Percentiles rank a stretch among this genome's conserved stretches.
phyloP scores from a whole-genome alignment of 2,888 invertebrate genomes.

The Drosophila vallismaia region DNA sequence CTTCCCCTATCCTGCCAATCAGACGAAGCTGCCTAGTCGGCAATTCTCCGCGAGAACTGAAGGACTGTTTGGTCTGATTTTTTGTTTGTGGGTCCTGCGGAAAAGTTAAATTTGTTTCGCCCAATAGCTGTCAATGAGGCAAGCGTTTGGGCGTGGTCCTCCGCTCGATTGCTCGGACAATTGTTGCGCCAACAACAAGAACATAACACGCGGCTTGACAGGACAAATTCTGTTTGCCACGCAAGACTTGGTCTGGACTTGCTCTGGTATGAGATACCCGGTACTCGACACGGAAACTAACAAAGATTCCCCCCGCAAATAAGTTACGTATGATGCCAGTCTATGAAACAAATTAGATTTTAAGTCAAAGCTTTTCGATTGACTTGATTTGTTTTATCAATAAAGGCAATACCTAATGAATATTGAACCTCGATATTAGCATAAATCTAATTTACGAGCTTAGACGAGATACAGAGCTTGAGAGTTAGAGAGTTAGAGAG shows the following conservation, averaged over 20 bases:
- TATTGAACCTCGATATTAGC: not conserved
- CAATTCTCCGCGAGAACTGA: constrained; percentile 19
- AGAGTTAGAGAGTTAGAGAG: not conserved
- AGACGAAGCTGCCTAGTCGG: constrained; percentile 28
- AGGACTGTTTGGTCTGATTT: not conserved
- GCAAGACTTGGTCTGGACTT: too few species aligned
- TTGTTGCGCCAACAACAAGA: constrained; percentile 50
- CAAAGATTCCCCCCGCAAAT: not conserved
- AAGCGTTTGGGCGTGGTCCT: constrained; percentile 49
- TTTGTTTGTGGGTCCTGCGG: not conserved
- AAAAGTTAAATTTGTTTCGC: constrained; percentile 49
- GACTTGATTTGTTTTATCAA: not conserved
- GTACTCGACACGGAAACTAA: not conserved
- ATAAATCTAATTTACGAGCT: constrained; percentile 6
- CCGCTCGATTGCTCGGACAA: constrained; percentile 54
- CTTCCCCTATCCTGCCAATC: constrained; percentile 15
- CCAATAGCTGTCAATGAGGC: constrained; percentile 55
- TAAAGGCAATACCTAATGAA: not conserved
- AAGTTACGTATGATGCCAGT: too few species aligned
- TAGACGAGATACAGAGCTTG: not conserved
- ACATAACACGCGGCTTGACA: not conserved
- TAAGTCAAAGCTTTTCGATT: not conserved
- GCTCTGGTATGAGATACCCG: not conserved
- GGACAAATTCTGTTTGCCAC: not conserved
- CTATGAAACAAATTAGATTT: not conserved